Conservation (phyloP, 2,888 invertebrate genomes). For the Portevinia maculata region DNA sequence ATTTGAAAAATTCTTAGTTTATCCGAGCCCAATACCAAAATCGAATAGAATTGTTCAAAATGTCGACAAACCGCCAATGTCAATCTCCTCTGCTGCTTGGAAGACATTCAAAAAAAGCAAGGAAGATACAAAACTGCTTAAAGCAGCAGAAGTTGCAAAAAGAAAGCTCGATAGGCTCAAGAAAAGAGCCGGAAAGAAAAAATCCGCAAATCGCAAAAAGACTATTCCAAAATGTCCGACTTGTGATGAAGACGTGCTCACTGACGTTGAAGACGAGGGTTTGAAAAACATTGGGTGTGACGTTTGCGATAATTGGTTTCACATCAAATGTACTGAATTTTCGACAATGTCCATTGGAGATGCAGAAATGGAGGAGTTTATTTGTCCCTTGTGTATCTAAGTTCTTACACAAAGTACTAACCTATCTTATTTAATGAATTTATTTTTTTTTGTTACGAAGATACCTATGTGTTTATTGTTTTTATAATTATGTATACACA, state of each 20-base stretch:
- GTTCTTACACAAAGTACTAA: background rate
- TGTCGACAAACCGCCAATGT: too few relatives aligned
- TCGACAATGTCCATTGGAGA: too few relatives aligned
- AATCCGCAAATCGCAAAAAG: background rate
- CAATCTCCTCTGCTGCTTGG: too few relatives aligned
- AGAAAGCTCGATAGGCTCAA: background rate
- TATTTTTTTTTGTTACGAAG: background rate
- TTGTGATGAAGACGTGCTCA: background rate
- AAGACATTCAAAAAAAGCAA: constrained; percentile 5
- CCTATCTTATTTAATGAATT: background rate
- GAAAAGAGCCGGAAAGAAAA: constrained; percentile 1
- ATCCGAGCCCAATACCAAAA: background rate
- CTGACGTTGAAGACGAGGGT: constrained; percentile 7
- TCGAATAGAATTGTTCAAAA: background rate
- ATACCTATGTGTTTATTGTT: background rate
- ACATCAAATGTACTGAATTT: background rate
- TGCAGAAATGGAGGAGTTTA: background rate
- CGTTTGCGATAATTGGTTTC: background rate
- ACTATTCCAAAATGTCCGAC: background rate
- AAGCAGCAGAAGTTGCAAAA: background rate
- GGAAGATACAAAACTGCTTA: background rate
- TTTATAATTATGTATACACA: background rate
- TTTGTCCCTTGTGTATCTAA: background rate
- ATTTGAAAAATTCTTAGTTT: too few relatives aligned
- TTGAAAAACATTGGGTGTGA: constrained; percentile 9